Percentiles rank a stretch among this genome's conserved stretches.
Evolutionary conservation across 2,888 invertebrate species (phyloP).

Genomic region (Ernsta delagoae): DNA sequence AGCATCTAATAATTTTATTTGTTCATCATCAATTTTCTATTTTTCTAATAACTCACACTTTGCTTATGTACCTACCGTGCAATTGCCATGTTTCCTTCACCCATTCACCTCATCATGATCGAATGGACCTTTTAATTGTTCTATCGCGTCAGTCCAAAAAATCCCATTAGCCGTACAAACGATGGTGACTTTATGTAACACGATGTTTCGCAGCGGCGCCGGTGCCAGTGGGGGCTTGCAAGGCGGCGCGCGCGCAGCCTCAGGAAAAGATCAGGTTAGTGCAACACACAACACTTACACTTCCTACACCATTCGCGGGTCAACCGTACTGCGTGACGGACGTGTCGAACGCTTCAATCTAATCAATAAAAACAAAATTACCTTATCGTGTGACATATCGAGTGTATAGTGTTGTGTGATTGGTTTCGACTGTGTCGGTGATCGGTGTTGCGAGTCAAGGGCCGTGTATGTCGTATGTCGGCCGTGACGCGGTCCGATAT

Average conservation of each 20-base stretch:
- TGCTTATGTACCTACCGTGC: background rate
- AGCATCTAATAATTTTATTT: no score
- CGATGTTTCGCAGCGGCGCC: conserved; percentile 67
- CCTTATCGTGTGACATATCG: background rate
- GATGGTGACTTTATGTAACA: conserved; percentile 71
- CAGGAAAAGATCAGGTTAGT: conserved; percentile 76
- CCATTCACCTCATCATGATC: background rate
- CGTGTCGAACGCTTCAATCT: conserved; percentile 44
- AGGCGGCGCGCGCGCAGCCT: conserved; percentile 63
- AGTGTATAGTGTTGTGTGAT: conserved; percentile 13
- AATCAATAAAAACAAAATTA: background rate
- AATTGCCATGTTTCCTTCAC: background rate
- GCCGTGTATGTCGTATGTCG: conserved; percentile 48
- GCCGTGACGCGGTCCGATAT: conserved; percentile 35
- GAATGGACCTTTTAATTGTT: background rate
- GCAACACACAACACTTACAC: conserved; percentile 38
- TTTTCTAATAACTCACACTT: no score
- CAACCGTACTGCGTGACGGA: conserved; percentile 54
- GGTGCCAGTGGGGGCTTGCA: conserved; percentile 75
- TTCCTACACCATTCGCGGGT: conserved; percentile 66
- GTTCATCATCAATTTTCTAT: no score
- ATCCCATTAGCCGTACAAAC: conserved; percentile 43
- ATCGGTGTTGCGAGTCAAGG: conserved; percentile 11
- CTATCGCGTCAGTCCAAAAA: background rate
- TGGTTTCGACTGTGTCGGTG: conserved; percentile 2